A percentile compares a stretch with the other conserved stretches of the same genome.
phyloP scores from a whole-genome alignment of 2,113 vertebrate genomes.

The Kryptolebias marmoratus region DNA sequence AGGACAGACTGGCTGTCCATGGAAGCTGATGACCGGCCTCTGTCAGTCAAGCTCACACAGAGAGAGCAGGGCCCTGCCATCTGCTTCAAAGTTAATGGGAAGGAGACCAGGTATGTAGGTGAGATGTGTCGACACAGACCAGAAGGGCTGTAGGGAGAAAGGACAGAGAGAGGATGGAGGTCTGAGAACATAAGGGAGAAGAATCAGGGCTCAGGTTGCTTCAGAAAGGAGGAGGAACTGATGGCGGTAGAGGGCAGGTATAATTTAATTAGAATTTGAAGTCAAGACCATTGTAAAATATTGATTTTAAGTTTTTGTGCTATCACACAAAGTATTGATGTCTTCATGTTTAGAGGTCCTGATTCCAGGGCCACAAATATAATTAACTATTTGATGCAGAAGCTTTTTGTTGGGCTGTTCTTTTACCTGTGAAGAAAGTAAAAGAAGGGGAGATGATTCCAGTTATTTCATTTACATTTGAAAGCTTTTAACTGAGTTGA shows the following conservation, averaged over 20 bases:
- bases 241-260: slow-evolving; percentile 28
- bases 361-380: background rate
- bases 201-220: slow-evolving; percentile 23
- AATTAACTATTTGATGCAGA: no score
- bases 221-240: background rate
- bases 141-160: slow-evolving; percentile 43
- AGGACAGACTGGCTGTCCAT: slow-evolving; percentile 70
- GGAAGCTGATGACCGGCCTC: slow-evolving; percentile 90
- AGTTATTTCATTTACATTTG: no score
- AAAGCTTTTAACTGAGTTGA: no score
- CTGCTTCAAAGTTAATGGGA: slow-evolving; percentile 91
- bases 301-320: slow-evolving; percentile 15
- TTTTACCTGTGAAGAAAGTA: no score
- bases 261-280: background rate
- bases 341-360: background rate
- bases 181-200: slow-evolving; percentile 17
- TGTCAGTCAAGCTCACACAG: slow-evolving; percentile 96
- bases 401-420: no score
- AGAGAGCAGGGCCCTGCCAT: slow-evolving; percentile 93
- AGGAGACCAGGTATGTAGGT: slow-evolving; percentile 85
- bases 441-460: no score
- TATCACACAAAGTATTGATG: background rate
- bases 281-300: background rate
- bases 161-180: slow-evolving; percentile 42
- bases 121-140: slow-evolving; percentile 77